Evolutionary conservation across 2,797 vertebrate species (phyloP), one percentile per base, ranked within the genome.

Genomic region (Chaetodon trifasciatus): DNA sequence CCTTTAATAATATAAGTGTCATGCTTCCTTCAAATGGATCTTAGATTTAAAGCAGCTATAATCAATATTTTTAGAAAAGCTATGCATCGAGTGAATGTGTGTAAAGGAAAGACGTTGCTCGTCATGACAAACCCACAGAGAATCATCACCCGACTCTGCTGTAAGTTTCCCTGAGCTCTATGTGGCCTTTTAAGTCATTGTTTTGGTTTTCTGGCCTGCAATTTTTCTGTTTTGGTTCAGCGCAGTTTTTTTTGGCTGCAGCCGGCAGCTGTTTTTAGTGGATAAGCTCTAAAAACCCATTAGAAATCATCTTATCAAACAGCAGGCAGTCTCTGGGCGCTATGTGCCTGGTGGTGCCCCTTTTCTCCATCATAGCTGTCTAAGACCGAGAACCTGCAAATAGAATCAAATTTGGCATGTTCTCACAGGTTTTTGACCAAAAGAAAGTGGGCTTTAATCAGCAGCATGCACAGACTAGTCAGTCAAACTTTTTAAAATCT

Each of bases 401-500:
- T 44, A 13, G 28, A 56, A 55, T 55, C 47, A 40, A 73, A 50
- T 60, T 39, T 62, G 64, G 47, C 64, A n/a, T 7, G 13, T 11
- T 28, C 24, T 66, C 32, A 49, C 21, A 75, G 4, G 52, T 37
- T 37, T 65, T 8, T 32, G 13, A 37, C 16, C 60, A 46, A n/a
- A 55, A 35, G 49, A 7, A 56, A 65, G 28, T 24, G 15, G n/a
- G 32, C 35, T 75, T 66, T 65, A 47, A 78, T 71, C 50, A 46
- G 49, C 40, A 39, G 21, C 23, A 12, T 72, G 24, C 23, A 47
- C 46, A 23, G 53, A 40, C 28, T 53, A 10, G 6, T 35, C n/a
- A 49, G 19, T 46, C 6, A 40, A 28, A 69, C 6, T 35, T 55
- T 12, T 35, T 23, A 42, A 39, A 64, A n/a, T 58, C 28, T 62